Percentiles rank a stretch among this genome's conserved stretches.
Conservation (phyloP, 2,113 vertebrate species). For the Oncorhynchus mykiss region DNA sequence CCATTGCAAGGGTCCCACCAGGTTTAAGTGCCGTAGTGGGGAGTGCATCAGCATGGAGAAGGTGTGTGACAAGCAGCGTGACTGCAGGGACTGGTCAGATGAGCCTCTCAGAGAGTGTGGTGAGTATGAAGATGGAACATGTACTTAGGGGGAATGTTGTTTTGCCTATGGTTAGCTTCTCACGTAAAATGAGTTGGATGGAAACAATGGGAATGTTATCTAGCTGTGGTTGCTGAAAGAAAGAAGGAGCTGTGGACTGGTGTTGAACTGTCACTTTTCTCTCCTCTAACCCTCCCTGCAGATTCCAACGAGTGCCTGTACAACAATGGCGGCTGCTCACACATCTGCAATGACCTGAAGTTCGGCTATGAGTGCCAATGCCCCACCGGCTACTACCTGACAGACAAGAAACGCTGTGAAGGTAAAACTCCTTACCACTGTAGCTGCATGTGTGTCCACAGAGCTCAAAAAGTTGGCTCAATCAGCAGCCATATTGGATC, state of each 20-base stretch:
- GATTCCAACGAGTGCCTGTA: conserved; percentile 83
- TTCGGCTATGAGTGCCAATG: conserved; percentile 84
- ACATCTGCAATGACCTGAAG: conserved; percentile 84
- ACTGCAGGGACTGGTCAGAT: conserved; percentile 89
- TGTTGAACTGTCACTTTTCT: not conserved
- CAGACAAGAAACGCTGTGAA: conserved; percentile 72
- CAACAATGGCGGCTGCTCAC: conserved; percentile 84
- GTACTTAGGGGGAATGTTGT: not conserved
- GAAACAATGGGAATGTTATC: not conserved
- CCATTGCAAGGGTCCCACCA: conserved; percentile 71
- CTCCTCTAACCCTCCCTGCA: conserved; percentile 42
- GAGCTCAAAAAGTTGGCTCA: not conserved
- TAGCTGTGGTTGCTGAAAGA: not conserved
- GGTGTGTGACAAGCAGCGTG: conserved; percentile 78
- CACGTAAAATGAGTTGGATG: not conserved
- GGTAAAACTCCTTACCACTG: conserved; percentile 61
- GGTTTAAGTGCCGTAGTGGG: conserved; percentile 82
- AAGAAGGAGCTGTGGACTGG: not conserved
- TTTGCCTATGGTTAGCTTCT: not conserved
- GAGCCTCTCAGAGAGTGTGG: conserved; percentile 86
- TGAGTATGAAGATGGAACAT: conserved; percentile 59
- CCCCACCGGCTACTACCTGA: conserved; percentile 74
- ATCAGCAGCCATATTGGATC: not conserved
- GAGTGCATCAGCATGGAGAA: conserved; percentile 83
- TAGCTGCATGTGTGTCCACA: not conserved